phyloP scores from a whole-genome alignment of 2,888 invertebrate species.

The Tachystola acroxantha region DNA sequence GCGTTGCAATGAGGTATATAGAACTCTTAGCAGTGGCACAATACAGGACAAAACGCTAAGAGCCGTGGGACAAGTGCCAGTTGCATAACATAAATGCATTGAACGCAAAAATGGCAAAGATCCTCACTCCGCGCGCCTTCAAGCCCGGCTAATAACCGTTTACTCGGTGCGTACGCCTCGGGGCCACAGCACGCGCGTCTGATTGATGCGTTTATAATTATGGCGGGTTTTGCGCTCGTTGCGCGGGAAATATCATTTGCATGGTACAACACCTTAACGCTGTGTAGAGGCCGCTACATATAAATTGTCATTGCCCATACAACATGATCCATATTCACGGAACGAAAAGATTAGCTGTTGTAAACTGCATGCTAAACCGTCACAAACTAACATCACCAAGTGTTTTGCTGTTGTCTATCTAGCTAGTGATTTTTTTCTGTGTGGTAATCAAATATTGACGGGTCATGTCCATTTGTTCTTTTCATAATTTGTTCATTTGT shows the following conservation, averaged over 20 bases:
- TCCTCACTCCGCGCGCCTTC: slow-evolving; percentile 6
- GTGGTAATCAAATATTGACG: too few species aligned
- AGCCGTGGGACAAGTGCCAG: background rate
- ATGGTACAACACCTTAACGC: slow-evolving; percentile 16
- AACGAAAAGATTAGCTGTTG: background rate
- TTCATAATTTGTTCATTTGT: too few species aligned
- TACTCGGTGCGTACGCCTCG: slow-evolving; percentile 38
- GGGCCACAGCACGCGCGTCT: slow-evolving; percentile 48
- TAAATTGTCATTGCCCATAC: background rate
- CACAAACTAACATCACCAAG: too few species aligned
- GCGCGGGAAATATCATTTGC: slow-evolving; percentile 62
- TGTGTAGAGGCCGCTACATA: too few species aligned
- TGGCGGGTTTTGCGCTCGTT: slow-evolving; percentile 51
- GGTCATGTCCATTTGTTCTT: too few species aligned
- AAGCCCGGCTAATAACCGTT: slow-evolving; percentile 51
- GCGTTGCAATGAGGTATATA: too few species aligned
- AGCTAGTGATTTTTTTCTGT: too few species aligned
- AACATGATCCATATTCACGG: background rate
- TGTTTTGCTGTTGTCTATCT: too few species aligned
- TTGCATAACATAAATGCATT: background rate
- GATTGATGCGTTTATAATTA: slow-evolving; percentile 77
- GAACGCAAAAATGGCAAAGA: background rate
- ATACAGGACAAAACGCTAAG: background rate
- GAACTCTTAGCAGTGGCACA: too few species aligned
- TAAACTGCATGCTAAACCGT: too few species aligned